Conservation (phyloP, 2,113 vertebrate species). For the Alaudala cheleensis region DNA sequence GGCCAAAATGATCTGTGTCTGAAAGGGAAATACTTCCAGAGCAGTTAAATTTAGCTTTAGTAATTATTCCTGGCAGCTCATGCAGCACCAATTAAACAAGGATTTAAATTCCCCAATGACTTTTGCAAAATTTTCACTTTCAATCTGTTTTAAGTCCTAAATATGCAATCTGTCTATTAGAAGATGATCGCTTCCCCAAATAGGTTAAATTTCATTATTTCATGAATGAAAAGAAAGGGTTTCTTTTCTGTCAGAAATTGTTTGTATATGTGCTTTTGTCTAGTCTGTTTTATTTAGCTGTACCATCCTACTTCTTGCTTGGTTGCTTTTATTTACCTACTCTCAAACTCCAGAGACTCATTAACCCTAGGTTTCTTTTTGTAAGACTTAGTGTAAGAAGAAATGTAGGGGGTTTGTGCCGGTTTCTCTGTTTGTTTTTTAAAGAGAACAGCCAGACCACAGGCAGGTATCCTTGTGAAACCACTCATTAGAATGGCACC, state of each 20-base stretch:
- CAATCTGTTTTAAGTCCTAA: neutral
- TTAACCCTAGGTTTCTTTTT: neutral
- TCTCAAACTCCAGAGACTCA: neutral
- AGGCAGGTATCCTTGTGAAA: neutral
- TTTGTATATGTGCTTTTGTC: neutral
- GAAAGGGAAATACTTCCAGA: slow-evolving; percentile 25
- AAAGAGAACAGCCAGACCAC: neutral
- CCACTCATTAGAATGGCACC: neutral
- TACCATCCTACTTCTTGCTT: neutral
- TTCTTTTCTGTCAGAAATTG: neutral
- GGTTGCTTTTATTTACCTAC: neutral
- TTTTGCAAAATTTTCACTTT: slow-evolving; percentile 22
- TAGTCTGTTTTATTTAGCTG: neutral
- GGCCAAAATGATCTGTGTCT: neutral
- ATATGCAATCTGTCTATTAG: slow-evolving; percentile 1
- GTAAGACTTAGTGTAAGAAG: neutral
- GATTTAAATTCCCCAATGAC: neutral
- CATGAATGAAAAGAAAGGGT: neutral
- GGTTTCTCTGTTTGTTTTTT: neutral
- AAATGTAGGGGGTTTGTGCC: neutral
- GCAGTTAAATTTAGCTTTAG: slow-evolving; percentile 34
- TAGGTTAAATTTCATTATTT: neutral
- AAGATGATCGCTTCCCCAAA: neutral
- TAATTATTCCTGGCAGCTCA: slow-evolving; percentile 38
- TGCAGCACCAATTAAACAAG: neutral